Evolutionary conservation across 2,113 vertebrate species (phyloP).

Genomic region (Epinephelus lanceolatus): DNA sequence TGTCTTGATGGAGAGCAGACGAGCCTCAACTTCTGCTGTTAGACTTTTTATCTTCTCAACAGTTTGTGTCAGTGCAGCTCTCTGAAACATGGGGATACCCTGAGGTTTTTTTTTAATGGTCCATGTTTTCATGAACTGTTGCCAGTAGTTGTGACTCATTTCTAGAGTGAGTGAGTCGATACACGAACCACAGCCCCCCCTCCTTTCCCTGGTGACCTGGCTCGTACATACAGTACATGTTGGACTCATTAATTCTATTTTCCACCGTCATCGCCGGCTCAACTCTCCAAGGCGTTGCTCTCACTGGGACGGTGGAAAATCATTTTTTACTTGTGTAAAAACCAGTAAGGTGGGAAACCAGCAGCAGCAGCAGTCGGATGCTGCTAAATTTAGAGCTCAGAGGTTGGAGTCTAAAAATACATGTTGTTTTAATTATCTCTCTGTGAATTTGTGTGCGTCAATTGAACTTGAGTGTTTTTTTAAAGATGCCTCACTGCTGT

Average conservation of each 20-base stretch:
- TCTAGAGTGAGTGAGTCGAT: too few species aligned
- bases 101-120: too few species aligned
- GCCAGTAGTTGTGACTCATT: too few species aligned
- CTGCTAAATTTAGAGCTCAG: slow-evolving; percentile 16
- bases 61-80: too few species aligned
- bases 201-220: slow-evolving; percentile 21
- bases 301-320: slow-evolving; percentile 44
- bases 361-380: not conserved
- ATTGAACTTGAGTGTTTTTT: too few species aligned
- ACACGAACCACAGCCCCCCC: too few species aligned
- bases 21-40: not conserved
- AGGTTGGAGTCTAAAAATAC: not conserved
- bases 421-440: not conserved
- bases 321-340: slow-evolving; percentile 10
- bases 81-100: too few species aligned
- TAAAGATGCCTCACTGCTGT: too few species aligned
- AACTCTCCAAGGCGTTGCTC: slow-evolving; percentile 27
- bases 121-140: too few species aligned
- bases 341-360: slow-evolving; percentile 5
- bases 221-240: not conserved
- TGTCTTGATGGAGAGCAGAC: not conserved
- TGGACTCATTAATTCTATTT: slow-evolving; percentile 64
- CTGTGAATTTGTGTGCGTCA: too few species aligned
- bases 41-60: too few species aligned
- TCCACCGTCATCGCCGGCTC: slow-evolving; percentile 20